A percentile compares a stretch with the other conserved stretches of the same genome.
phyloP scores from a whole-genome alignment of 2,797 vertebrate species.

The Todus mexicanus region DNA sequence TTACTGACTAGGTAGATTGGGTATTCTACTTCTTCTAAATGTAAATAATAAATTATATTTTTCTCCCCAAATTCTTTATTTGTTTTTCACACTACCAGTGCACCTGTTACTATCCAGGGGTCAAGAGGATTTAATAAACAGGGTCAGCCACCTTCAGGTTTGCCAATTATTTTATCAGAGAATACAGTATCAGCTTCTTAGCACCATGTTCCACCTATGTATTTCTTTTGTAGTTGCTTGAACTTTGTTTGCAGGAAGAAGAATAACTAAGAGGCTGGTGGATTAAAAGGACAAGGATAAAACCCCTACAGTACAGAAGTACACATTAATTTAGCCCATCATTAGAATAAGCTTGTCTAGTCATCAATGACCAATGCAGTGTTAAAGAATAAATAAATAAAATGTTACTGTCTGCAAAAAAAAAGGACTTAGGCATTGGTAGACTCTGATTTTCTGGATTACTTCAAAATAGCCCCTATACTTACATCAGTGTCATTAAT shows the following conservation, averaged over 20 bases:
- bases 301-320: not conserved
- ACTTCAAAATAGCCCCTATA: not conserved
- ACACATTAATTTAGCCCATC: not conserved
- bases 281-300: not conserved
- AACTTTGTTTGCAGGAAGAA: not conserved
- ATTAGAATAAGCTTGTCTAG: not conserved
- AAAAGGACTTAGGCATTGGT: not conserved
- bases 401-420: not conserved
- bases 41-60: not conserved
- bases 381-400: not conserved
- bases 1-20: not conserved
- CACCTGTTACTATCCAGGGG: not conserved
- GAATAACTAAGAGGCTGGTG: not conserved
- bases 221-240: not conserved
- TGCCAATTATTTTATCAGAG: not conserved
- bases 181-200: not conserved
- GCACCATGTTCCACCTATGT: rapidly evolving
- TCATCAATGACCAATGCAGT: not conserved
- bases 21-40: not conserved
- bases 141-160: rapidly evolving
- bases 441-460: not conserved
- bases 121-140: not conserved
- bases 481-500: not conserved
- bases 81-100: not conserved
- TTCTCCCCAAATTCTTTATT: not conserved